Percentiles rank a stretch among this genome's conserved stretches.
phyloP scores from a whole-genome alignment of 2,888 invertebrate species.

The Atrina japonica region DNA sequence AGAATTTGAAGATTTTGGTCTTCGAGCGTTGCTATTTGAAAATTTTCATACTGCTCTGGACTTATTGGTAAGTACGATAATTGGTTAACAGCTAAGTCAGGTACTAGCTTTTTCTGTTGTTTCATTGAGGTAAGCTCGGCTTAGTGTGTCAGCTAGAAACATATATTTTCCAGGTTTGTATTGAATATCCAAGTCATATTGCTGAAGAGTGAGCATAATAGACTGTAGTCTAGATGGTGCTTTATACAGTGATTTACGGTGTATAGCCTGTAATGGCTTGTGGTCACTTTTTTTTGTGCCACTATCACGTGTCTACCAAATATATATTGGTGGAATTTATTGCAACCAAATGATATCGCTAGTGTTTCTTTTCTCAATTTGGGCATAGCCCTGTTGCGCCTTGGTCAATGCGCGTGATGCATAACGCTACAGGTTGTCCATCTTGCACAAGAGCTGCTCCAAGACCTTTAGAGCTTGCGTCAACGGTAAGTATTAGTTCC shows the following conservation, averaged over 20 bases:
- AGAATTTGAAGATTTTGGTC: slow-evolving; percentile 22
- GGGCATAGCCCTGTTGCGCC: slow-evolving; percentile 37
- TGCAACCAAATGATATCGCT: slow-evolving; percentile 33
- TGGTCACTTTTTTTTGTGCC: slow-evolving; percentile 45
- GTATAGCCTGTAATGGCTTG: slow-evolving; percentile 42
- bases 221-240: slow-evolving; percentile 3
- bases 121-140: slow-evolving; percentile 37
- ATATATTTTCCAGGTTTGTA: slow-evolving; percentile 40
- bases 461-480: not conserved
- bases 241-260: slow-evolving; percentile 30
- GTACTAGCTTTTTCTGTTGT: slow-evolving; percentile 30
- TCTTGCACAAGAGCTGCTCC: slow-evolving; percentile 23
- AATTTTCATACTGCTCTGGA: slow-evolving; percentile 21
- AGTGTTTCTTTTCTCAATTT: slow-evolving; percentile 40
- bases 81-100: slow-evolving; percentile 13
- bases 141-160: slow-evolving; percentile 34
- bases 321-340: slow-evolving; percentile 43
- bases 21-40: slow-evolving; percentile 27
- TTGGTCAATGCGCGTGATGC: not conserved
- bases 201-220: slow-evolving; percentile 20
- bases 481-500: not conserved
- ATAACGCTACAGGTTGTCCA: slow-evolving; percentile 39
- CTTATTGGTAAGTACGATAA: slow-evolving; percentile 30
- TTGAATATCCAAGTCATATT: slow-evolving; percentile 39
- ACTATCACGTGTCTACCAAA: slow-evolving; percentile 36